Evolutionary conservation across 2,888 invertebrate species (phyloP), one percentile per base, ranked within the genome.

Genomic region (Polymixis flavicincta): DNA sequence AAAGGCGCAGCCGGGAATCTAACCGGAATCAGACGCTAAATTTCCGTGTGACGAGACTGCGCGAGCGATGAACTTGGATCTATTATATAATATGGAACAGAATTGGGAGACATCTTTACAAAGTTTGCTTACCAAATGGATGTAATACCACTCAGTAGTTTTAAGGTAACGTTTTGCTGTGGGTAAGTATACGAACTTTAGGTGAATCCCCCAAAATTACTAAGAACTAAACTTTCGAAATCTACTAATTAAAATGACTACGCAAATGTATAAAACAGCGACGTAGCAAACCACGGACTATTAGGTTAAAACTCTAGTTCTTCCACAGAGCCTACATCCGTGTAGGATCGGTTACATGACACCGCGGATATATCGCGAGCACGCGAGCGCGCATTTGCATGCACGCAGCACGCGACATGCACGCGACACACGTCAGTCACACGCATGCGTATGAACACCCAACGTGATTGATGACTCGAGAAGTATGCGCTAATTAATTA

Each of bases 301-400:
- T 13, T 19, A 63, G 5, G 11, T 25, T 22, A 8, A 64, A 50
- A 14, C 22, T n/a, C 0, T 22, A 28, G 50, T 17, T 71, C 68
- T 61, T 66, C 65, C 7, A 60, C 25, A 19, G 54, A 37, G 37
- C 25, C 13, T 59, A 80, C 17, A 72, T 76, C 79, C 68, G 66
- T 61, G 63, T 68, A 61, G 25, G 60, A 65, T 84, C 71, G 37
- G 71, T 77, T 86, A 79, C 77, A 82, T 61, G n/a, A 8, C 25
- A 78, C 14, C 63, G 73, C 85, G 86, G 83, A 88, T 81, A 61
- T 80, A 72, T 28, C 48, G 42, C 67, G 32, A 8, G 54, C 82
- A 84, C 78, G 84, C 86, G 61, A 80, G n/a, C n/a, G n/a, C n/a
- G n/a, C n/a, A n/a, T n/a, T 19, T n/a, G 59, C 68, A 59, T 55